Conservation (phyloP, 2,797 vertebrate genomes). For the Thaleichthys pacificus region DNA sequence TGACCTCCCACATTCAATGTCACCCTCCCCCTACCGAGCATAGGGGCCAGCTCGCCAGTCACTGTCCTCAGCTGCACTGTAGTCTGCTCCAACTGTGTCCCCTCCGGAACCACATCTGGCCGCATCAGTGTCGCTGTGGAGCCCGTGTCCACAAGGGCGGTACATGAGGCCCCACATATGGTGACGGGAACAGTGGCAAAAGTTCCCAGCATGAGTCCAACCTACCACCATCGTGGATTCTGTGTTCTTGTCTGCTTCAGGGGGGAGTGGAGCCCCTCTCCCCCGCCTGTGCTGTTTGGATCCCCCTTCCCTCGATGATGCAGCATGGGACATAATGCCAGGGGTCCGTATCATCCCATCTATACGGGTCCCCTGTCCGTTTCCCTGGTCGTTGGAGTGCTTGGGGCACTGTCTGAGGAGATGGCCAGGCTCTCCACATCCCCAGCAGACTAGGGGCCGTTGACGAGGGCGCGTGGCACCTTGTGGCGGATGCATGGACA, state of each 20-base stretch:
- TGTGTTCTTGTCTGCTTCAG: not conserved
- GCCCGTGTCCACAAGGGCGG: too few relatives aligned
- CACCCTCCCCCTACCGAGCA: not conserved
- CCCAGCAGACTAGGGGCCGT: conserved; percentile 12
- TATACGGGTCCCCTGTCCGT: conserved; percentile 4
- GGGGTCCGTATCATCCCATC: conserved; percentile 7
- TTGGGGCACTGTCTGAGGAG: conserved; percentile 6
- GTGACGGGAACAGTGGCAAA: too few relatives aligned
- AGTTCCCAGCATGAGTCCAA: not conserved
- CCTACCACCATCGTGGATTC: conserved; percentile 11
- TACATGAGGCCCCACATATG: too few relatives aligned
- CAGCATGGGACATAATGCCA: not conserved
- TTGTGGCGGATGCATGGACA: not conserved
- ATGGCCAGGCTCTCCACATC: conserved; percentile 13
- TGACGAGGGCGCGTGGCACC: not conserved
- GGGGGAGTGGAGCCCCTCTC: not conserved
- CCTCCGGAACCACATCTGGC: conserved; percentile 12
- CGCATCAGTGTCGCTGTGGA: too few relatives aligned
- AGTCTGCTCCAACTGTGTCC: not conserved
- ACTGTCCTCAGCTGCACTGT: too few relatives aligned
- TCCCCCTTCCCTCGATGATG: not conserved
- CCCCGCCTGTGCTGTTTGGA: conserved; percentile 14
- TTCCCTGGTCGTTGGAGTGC: not conserved
- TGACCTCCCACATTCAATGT: not conserved
- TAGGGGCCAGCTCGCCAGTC: too few relatives aligned